These are phyloP conservation scores for Monodelphis domestica DNA, from an alignment of 2,797 vertebrate genomes.

Conservation along the genomic window DNA sequence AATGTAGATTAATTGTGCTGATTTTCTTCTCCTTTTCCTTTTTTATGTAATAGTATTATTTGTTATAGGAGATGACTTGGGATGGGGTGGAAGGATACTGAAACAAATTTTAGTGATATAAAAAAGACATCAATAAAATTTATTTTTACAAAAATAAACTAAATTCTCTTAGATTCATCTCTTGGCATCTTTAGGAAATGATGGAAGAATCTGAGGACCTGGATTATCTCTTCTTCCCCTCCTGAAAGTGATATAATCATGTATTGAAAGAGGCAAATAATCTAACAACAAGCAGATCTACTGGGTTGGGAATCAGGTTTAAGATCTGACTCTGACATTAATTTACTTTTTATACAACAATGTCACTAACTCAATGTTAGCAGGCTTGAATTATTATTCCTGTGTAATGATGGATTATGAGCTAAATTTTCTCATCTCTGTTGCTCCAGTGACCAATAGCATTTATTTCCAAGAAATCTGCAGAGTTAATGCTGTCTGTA, in stretches of 20 bases:
- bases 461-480: accelerated
- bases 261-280: background rate
- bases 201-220: constrained; percentile 22
- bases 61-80: background rate
- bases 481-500: background rate
- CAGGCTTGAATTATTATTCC: background rate
- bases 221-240: background rate
- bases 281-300: background rate
- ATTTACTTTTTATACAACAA: background rate
- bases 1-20: background rate
- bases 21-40: background rate
- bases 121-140: background rate
- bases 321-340: background rate
- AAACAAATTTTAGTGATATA: background rate
- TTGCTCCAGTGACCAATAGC: constrained; percentile 16
- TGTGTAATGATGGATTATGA: background rate
- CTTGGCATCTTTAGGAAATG: constrained; percentile 5
- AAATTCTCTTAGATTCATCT: background rate
- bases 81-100: background rate
- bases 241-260: background rate
- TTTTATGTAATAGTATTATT: too few species aligned
- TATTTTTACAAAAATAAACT: too few species aligned
- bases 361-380: background rate
- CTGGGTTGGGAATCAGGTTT: background rate
- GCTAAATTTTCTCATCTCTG: background rate